Evolutionary conservation across 1,140 invertebrate species (phyloP), one percentile per base, ranked within the genome.

Genomic region (Asobara japonica): DNA sequence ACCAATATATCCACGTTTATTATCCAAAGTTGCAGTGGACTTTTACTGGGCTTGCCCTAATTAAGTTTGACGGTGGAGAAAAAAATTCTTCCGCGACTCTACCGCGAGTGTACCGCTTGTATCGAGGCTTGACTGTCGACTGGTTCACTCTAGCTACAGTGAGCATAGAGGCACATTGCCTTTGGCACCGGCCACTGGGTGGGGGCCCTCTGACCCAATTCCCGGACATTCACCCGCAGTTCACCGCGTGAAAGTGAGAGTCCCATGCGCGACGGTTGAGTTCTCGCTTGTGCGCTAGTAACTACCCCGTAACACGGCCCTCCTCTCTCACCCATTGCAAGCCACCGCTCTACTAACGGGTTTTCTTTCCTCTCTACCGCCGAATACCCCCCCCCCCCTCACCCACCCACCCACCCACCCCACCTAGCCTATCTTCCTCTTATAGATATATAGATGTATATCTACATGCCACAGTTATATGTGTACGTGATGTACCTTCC

Each of bases 221-320:
- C 83, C 86, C 85, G 87, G 86, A 84, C 86, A 80, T 88, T 88
- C 85, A 88, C 82, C 87, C 85, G 83, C 84, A 85, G 86, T 87
- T 87, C 86, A 87, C 85, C 84, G 84, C 84, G 86, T 85, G 86
- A 88, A 88, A 87, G 86, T 88, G 85, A 88, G 86, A 88, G 86
- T 88, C 83, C 80, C 79, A 82, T 84, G 79, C 76, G 78, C 77
- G 71, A 36, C 65, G 71, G 38, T 70, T 66, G 64, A 51, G 70
- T 36, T 75, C 70, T 67, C 69, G 65, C 66, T 80, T 77, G 60
- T 65, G 76, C 79, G 75, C 78, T 80, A 20, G 33, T 29, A 60
- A 71, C 62, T 27, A 65, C 20, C 38, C 30, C 68, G 33, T 48
- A 60, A 41, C 61, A 61, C 64, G 38, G 45, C 77, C 69, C 69